Evolutionary conservation across 2,113 vertebrate genomes (phyloP).

Genomic region (Piprites chloris): DNA sequence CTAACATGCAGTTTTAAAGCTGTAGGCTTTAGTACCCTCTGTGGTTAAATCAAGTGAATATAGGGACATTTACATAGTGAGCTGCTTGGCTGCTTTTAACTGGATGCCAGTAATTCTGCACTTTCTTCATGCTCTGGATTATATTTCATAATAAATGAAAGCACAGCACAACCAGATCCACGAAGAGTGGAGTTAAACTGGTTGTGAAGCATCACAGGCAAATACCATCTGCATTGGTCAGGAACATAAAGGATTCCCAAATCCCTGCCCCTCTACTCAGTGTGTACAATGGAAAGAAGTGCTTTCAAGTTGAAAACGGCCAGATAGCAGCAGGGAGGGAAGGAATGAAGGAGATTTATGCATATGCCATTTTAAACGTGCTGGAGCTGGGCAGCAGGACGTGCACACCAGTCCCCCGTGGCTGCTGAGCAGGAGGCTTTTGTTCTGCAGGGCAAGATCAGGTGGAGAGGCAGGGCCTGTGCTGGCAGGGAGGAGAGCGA

Average conservation of each 20-base stretch:
- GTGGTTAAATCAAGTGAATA: not conserved
- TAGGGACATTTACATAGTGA: not conserved
- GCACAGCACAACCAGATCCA: not conserved
- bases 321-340: not conserved
- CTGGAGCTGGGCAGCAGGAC: not conserved
- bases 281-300: not conserved
- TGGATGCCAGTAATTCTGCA: not conserved
- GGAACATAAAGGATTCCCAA: not conserved
- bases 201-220: not conserved
- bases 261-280: not conserved
- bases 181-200: not conserved
- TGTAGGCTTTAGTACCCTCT: not conserved
- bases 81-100: not conserved
- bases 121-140: not conserved
- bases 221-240: not conserved
- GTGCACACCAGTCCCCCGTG: not conserved
- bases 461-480: constrained; percentile 8
- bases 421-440: constrained; percentile 11
- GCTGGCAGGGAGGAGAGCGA: not conserved
- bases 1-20: not conserved
- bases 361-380: not conserved
- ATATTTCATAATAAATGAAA: not conserved
- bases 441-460: constrained; percentile 16
- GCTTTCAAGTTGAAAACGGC: not conserved
- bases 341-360: not conserved